phyloP scores from a whole-genome alignment of 2,113 vertebrate genomes.

The Lycaon pictus region DNA sequence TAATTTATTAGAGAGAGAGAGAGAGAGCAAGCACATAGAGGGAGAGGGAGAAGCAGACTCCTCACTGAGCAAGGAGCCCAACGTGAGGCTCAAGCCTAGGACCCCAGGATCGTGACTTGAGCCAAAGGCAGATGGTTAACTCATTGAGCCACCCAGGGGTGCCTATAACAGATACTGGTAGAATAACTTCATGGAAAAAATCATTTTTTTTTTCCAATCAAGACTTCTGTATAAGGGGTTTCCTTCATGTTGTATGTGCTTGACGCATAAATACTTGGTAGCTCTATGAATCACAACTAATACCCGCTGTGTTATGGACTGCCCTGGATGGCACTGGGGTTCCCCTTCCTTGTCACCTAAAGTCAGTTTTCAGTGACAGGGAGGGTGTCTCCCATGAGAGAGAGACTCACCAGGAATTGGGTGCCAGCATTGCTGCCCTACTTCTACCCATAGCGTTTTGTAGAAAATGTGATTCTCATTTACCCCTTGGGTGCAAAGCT shows the following conservation, averaged over 20 bases:
- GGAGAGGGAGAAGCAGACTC: too few relatives aligned
- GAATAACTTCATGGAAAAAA: background rate
- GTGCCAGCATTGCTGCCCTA: fast-evolving
- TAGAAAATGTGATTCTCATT: background rate
- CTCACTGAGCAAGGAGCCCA: too few relatives aligned
- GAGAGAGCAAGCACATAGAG: too few relatives aligned
- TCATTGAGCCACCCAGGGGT: too few relatives aligned
- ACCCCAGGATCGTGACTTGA: too few relatives aligned
- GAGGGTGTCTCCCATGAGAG: background rate
- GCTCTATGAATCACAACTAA: fast-evolving
- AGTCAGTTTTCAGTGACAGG: background rate
- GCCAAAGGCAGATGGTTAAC: too few relatives aligned
- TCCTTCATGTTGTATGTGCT: background rate
- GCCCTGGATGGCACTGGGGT: fast-evolving
- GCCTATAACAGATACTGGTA: background rate
- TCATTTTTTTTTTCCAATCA: background rate
- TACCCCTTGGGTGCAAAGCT: background rate
- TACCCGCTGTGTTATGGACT: fast-evolving
- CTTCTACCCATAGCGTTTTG: background rate
- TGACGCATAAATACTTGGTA: fast-evolving
- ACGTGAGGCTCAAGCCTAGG: too few relatives aligned
- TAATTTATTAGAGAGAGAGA: too few relatives aligned
- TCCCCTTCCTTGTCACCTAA: background rate
- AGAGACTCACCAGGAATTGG: background rate
- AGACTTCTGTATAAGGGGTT: background rate